These are phyloP conservation scores for Cancer borealis DNA, from an alignment of 2,888 invertebrate genomes.

Conservation along the genomic window DNA sequence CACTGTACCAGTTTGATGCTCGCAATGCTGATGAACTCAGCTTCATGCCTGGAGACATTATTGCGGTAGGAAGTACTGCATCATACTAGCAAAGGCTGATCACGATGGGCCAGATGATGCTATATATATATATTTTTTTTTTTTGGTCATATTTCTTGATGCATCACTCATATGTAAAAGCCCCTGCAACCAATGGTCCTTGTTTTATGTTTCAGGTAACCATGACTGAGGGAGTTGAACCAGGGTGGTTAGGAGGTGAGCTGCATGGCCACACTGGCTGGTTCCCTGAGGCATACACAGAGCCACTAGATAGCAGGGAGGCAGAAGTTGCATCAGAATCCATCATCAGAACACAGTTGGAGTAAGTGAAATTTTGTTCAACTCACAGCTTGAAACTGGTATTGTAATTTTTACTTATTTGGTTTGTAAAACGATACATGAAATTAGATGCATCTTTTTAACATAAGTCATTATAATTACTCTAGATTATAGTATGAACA, in stretches of 20 bases:
- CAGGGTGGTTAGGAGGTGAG: constrained; percentile 98
- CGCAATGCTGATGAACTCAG: constrained; percentile 95
- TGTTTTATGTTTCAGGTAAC: constrained; percentile 82
- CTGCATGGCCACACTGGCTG: constrained; percentile 94
- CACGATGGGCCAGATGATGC: not conserved
- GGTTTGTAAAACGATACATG: too few species aligned
- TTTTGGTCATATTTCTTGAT: not conserved
- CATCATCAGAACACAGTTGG: constrained; percentile 64
- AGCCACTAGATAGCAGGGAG: constrained; percentile 82
- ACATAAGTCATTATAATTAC: too few species aligned
- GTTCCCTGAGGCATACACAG: constrained; percentile 98
- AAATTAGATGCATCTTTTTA: too few species aligned
- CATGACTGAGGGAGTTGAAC: constrained; percentile 89
- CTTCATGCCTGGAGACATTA: constrained; percentile 95
- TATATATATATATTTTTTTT: not conserved
- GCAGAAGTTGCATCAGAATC: constrained; percentile 53
- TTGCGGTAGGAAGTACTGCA: constrained; percentile 84
- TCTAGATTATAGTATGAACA: too few species aligned
- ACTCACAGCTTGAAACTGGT: too few species aligned
- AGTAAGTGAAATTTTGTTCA: constrained; percentile 53
- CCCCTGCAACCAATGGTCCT: not conserved
- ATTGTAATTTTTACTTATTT: too few species aligned
- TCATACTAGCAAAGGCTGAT: not conserved
- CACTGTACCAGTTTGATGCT: constrained; percentile 95
- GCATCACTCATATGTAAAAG: not conserved